Percentiles rank a stretch among this genome's conserved stretches.
phyloP scores from a whole-genome alignment of 2,113 vertebrate species.

The Larimichthys crocea region DNA sequence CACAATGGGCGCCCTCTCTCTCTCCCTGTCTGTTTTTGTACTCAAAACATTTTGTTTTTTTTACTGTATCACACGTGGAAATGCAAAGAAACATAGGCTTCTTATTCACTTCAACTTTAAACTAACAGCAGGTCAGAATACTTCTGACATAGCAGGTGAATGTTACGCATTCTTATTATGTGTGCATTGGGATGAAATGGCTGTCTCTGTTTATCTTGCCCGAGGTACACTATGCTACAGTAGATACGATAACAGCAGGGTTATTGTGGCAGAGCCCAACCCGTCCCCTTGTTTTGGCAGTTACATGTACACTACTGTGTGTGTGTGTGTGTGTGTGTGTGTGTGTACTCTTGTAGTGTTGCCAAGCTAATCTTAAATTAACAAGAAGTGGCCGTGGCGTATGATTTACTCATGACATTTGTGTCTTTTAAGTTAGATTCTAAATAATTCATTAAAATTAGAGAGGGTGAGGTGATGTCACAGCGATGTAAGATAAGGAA shows the following conservation, averaged over 20 bases:
- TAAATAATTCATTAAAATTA: constrained; percentile 52
- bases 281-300: constrained; percentile 22
- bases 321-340: neutral
- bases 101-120: constrained; percentile 13
- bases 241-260: constrained; percentile 64
- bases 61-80: constrained; percentile 19
- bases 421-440: constrained; percentile 14
- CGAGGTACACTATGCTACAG: constrained; percentile 57
- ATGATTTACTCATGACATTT: constrained; percentile 25
- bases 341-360: constrained; percentile 7
- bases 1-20: constrained; percentile 74
- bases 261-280: constrained; percentile 62
- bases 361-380: constrained; percentile 25
- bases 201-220: constrained; percentile 68
- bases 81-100: constrained; percentile 27
- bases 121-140: constrained; percentile 22
- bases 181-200: constrained; percentile 67
- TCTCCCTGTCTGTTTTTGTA: constrained; percentile 58
- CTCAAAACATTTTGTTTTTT: constrained; percentile 60
- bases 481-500: constrained; percentile 58
- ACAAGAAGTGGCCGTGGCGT: constrained; percentile 24
- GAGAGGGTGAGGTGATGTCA: constrained; percentile 48
- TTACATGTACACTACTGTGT: constrained; percentile 23
- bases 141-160: constrained; percentile 52
- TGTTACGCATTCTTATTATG: constrained; percentile 60